Conservation (phyloP, 1,140 invertebrate genomes). For the Drosophila guanche region DNA sequence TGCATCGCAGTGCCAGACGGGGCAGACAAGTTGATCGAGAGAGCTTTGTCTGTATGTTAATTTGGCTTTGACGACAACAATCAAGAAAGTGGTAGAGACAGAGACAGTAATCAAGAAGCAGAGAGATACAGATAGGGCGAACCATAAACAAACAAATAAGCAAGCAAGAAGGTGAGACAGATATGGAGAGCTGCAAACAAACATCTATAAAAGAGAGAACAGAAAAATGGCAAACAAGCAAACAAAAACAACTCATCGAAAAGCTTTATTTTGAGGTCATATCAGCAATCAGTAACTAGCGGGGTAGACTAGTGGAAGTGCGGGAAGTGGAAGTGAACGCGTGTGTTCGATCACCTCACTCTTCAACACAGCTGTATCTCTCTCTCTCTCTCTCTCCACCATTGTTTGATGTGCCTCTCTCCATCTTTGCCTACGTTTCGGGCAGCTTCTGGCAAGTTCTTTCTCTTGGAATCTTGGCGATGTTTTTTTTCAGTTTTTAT, state of each 20-base stretch:
- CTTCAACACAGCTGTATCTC: neutral
- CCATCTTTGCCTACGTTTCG: neutral
- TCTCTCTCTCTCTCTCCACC: slow-evolving; percentile 2
- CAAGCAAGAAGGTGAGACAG: neutral
- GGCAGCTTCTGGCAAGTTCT: slow-evolving; percentile 48
- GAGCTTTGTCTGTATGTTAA: slow-evolving; percentile 21
- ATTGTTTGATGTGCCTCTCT: neutral
- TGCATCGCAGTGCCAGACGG: slow-evolving; percentile 52
- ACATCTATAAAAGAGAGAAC: neutral
- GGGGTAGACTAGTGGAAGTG: neutral
- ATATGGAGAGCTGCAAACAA: neutral
- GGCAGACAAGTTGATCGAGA: slow-evolving; percentile 22
- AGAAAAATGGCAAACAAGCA: slow-evolving; percentile 42
- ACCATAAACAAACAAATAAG: slow-evolving; percentile 4
- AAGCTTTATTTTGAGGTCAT: slow-evolving; percentile 55
- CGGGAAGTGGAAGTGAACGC: neutral
- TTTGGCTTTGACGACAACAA: slow-evolving; percentile 10
- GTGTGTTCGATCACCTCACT: slow-evolving; percentile 14
- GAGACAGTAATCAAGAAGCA: neutral
- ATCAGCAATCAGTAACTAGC: slow-evolving; percentile 1
- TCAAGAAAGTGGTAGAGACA: slow-evolving; percentile 12
- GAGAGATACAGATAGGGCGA: slow-evolving; percentile 3
- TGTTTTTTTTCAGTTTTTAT: neutral
- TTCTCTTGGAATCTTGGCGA: slow-evolving; percentile 17
- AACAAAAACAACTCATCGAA: slow-evolving; percentile 51